Evolutionary conservation across 1,140 invertebrate genomes (phyloP).

Genomic region (Danaus melanippus): DNA sequence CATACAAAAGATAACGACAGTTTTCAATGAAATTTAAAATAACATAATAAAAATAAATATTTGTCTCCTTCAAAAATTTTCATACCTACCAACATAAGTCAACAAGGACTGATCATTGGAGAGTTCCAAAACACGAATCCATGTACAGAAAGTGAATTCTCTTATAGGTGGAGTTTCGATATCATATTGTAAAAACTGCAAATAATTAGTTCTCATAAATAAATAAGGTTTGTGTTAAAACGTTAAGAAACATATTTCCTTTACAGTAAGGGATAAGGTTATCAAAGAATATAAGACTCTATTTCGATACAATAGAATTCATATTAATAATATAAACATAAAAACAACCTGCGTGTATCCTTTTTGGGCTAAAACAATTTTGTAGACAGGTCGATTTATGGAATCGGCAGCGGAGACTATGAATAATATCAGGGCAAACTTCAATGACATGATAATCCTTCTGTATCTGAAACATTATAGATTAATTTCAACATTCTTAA

Average conservation of each 20-base stretch:
- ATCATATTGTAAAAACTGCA: slow-evolving; percentile 78
- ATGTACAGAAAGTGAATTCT: slow-evolving; percentile 80
- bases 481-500: no score
- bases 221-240: no score
- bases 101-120: slow-evolving; percentile 76
- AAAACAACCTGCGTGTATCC: slow-evolving; percentile 77
- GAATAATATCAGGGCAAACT: slow-evolving; percentile 11
- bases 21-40: no score
- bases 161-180: slow-evolving; percentile 74
- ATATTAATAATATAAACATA: neutral
- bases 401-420: slow-evolving; percentile 15
- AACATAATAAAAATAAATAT: no score
- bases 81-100: slow-evolving; percentile 77
- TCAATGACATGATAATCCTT: slow-evolving; percentile 10
- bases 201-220: slow-evolving; percentile 1
- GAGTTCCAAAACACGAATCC: slow-evolving; percentile 75
- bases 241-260: no score
- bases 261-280: no score
- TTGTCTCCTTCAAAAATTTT: no score
- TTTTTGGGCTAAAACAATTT: slow-evolving; percentile 75
- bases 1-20: no score
- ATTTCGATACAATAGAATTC: no score
- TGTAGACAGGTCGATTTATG: slow-evolving; percentile 68
- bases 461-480: neutral
- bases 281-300: no score